Evolutionary conservation across 2,113 vertebrate genomes (phyloP), one percentile per base, ranked within the genome.

Genomic region (Varanus salvator): DNA sequence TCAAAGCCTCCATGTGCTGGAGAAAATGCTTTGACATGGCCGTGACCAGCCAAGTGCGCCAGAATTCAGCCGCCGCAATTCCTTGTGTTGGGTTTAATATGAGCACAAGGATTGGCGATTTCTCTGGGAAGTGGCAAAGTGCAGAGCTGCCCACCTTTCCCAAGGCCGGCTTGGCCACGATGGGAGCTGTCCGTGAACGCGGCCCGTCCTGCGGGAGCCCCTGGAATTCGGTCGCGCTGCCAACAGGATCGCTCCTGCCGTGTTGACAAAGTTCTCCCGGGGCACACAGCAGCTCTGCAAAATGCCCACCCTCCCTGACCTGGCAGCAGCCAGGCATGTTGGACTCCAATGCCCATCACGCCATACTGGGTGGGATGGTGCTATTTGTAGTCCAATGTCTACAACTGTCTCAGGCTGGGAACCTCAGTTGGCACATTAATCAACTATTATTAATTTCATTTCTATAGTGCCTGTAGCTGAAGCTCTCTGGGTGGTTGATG

Each of bases 31-130:
- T 64, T 89, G 84, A 85, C 78, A 29, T 68, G 60, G 82, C 88
- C 84, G 78, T 84, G 48, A 89, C 84, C 84, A 89, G 77, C 88
- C 77, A 89, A 84, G 60, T 54, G 72, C 19, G 29, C 9, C 48
- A 77, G 60, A 72, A 31, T 78, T 68, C 69, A 52, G n/a, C 77
- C 50, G 38, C 64, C 52, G 50, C 80, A 83, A 75, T 48, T n/a
- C 14, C 75, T 84, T 84, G 27, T 2, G 34, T 48, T 66, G 12
- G 75, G 82, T 84, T 89, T 89, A 76, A 66, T 76, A 68, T 68
- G 88, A 66, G 84, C 72, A 66, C 27, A 34, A 44, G 66, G 80
- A 84, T 84, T 84, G 84, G 44, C 81, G 38, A 23, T 82, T 84
- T 75, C 81, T 89, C 57, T 27, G n/a, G 29, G 64, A 1, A 19